Evolutionary conservation across 1,140 invertebrate species (phyloP).

Genomic region (Pentalonia nigronervosa): DNA sequence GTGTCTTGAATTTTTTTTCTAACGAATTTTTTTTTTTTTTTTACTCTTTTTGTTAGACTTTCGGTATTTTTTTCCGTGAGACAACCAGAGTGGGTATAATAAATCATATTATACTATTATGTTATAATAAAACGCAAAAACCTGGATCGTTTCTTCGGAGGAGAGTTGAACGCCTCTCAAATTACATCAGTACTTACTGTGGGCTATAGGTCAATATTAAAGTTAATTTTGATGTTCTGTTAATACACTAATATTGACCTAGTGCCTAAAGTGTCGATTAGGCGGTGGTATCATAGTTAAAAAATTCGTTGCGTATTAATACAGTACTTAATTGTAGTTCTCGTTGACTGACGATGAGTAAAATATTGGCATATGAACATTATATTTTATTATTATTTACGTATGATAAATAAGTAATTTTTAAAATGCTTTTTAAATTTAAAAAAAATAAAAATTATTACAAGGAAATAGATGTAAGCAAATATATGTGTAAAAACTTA

Average conservation of each 20-base stretch:
- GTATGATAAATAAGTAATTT: neutral
- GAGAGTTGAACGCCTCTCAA: neutral
- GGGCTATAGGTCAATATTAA: constrained; percentile 36
- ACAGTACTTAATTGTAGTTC: neutral
- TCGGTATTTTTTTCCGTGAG: neutral
- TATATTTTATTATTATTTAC: neutral
- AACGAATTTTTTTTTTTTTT: neutral
- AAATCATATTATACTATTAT: neutral
- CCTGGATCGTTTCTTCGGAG: neutral
- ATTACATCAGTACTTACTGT: constrained; percentile 7
- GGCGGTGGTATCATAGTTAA: neutral
- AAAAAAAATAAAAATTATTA: neutral
- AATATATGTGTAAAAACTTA: neutral
- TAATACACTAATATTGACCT: constrained; percentile 15
- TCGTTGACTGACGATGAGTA: neutral
- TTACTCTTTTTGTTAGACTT: neutral
- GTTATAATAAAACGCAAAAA: neutral
- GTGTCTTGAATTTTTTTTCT: neutral
- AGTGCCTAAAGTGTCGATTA: neutral
- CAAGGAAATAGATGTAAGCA: neutral
- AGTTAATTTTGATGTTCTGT: neutral
- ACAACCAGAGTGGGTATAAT: neutral
- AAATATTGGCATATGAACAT: neutral
- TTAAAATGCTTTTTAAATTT: neutral
- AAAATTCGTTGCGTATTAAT: neutral